These are phyloP conservation scores for Drosophila koepferae DNA, from an alignment of 2,888 invertebrate genomes.

Conservation along the genomic window DNA sequence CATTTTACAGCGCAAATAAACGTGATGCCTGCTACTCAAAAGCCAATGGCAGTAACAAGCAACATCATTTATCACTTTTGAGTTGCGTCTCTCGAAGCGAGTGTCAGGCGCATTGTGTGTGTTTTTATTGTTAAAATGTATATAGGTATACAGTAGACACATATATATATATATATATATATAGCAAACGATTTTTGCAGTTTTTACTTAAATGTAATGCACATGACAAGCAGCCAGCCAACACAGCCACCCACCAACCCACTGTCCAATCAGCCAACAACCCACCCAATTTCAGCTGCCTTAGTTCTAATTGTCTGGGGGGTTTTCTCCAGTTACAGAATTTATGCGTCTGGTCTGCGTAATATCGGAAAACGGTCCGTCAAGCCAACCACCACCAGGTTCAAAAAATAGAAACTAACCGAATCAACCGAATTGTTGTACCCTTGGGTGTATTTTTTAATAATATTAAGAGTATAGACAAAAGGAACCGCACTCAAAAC, in stretches of 20 bases:
- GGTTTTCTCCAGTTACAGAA: conserved; percentile 38
- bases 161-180: not conserved
- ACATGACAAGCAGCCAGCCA: conserved; percentile 27
- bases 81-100: conserved; percentile 28
- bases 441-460: conserved; percentile 81
- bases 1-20: conserved; percentile 74
- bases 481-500: conserved; percentile 57
- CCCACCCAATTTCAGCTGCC: conserved; percentile 29
- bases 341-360: conserved; percentile 52
- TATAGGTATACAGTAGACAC: conserved; percentile 41
- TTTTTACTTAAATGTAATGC: conserved; percentile 43
- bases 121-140: conserved; percentile 60
- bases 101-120: conserved; percentile 61
- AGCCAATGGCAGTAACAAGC: conserved; percentile 67
- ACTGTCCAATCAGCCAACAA: conserved; percentile 12
- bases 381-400: conserved; percentile 46
- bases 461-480: conserved; percentile 77
- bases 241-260: not conserved
- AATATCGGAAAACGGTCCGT: conserved; percentile 42
- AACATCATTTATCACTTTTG: conserved; percentile 79
- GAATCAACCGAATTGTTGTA: conserved; percentile 70
- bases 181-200: conserved; percentile 62
- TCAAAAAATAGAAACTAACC: conserved; percentile 50
- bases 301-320: conserved; percentile 72
- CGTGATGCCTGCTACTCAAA: conserved; percentile 62